Evolutionary conservation across 2,797 vertebrate genomes (phyloP), one percentile per base, ranked within the genome.

Genomic region (Chiroxiphia lanceolata): DNA sequence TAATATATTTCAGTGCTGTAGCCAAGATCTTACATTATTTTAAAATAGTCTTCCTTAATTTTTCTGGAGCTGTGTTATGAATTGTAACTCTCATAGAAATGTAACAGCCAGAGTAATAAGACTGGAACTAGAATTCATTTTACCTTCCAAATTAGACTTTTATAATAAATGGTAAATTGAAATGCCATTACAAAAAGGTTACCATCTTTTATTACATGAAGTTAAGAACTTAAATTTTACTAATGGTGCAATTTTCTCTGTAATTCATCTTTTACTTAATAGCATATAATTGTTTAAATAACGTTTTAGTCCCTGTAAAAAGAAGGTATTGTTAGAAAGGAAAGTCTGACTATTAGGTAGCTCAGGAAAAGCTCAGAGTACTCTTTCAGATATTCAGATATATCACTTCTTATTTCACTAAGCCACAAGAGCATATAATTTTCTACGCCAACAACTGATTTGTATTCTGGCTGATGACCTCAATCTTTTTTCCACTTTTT

Each of bases 241-340:
- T 98, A 98, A 97, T 97, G 94, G 91, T 95, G 85, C 83, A 97
- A 97, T 98, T 97, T 98, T 96, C 94, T 96, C 85, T 42, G 71
- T 96, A 97, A 96, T 96, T 97, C 56, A 94, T 97, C 97, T 95
- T 97, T 96, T 91, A 91, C 87, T 97, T 97, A 98, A 97, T 96
- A 97, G 69, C 61, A 81, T 61, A 86, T 96, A 97, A 97, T 97
- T 96, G 82, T 96, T 97, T 95, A 95, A 98, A 96, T 95, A 96
- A 96, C 50, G 51, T 95, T 94, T 96, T n/a, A 94, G 87, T 93
- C 44, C 13, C 91, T 77, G 81, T 81, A 86, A 94, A 95, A 95
- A 92, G 76, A 96, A 92, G 47, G n/a, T 36, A 97, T 93, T 97
- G 83, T 97, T 89, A 96, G 16, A 69, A 69, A 67, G 63, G n/a